A percentile compares a stretch with the other conserved stretches of the same genome.
These are phyloP conservation scores for Cotesia chilonis DNA, from an alignment of 1,140 invertebrate genomes.

Conservation along the genomic window DNA sequence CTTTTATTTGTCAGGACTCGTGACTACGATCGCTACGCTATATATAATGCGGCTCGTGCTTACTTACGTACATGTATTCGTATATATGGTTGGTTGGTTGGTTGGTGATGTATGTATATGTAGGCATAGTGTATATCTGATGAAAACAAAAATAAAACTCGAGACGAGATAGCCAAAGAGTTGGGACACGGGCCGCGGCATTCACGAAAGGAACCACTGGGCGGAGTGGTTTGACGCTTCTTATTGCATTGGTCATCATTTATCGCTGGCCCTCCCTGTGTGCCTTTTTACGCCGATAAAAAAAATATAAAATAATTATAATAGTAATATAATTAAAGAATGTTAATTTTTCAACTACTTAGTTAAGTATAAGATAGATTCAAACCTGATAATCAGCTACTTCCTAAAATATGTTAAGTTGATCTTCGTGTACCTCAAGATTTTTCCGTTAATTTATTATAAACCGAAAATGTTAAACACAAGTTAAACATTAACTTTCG, in stretches of 20 bases:
- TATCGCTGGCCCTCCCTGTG: constrained; percentile 36
- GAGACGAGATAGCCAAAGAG: constrained; percentile 16
- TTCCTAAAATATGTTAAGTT: no score
- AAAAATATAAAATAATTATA: no score
- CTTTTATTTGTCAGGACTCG: background rate
- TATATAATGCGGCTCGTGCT: background rate
- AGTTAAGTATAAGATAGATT: no score
- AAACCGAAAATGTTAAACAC: no score
- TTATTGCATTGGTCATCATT: constrained; percentile 41
- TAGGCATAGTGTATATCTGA: constrained; percentile 14
- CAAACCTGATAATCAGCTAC: no score
- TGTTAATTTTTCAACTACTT: no score
- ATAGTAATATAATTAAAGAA: no score
- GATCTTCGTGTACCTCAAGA: no score
- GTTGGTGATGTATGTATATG: no score
- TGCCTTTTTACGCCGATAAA: constrained; percentile 27
- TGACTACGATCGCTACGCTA: background rate
- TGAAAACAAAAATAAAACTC: constrained; percentile 26
- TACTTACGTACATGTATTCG: background rate
- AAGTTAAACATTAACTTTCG: no score
- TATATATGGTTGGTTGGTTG: background rate
- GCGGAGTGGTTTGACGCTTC: constrained; percentile 24
- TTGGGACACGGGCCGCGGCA: constrained; percentile 4
- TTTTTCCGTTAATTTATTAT: no score
- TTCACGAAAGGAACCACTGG: constrained; percentile 5